These are phyloP conservation scores for Anagrus nilaparvatae DNA, from an alignment of 1,140 invertebrate genomes.

Conservation along the genomic window DNA sequence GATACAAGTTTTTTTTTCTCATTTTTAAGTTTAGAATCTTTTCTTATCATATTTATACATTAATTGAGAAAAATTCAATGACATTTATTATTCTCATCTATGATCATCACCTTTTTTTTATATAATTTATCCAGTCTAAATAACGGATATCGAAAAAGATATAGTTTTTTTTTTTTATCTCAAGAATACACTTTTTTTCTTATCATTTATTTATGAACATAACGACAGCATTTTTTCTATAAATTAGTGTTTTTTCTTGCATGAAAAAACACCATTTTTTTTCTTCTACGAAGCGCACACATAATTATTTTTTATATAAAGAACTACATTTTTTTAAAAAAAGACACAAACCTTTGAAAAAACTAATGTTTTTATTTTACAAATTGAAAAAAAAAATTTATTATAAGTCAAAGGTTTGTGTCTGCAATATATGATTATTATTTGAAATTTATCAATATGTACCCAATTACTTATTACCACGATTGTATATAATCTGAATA, in stretches of 20 bases:
- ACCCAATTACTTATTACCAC: no score
- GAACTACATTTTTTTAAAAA: slow-evolving; percentile 5
- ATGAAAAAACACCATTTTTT: slow-evolving; percentile 7
- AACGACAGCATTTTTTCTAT: slow-evolving; percentile 10
- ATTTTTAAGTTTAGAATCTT: slow-evolving; percentile 6
- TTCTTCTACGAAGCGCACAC: slow-evolving; percentile 21
- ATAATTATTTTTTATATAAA: slow-evolving; percentile 15
- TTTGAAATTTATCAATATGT: no score
- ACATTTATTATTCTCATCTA: slow-evolving; percentile 5
- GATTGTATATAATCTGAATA: no score
- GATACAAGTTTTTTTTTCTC: slow-evolving; percentile 22
- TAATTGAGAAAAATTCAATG: slow-evolving; percentile 10
- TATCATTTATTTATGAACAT: slow-evolving; percentile 14
- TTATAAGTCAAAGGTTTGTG: no score
- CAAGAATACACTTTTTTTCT: slow-evolving; percentile 13
- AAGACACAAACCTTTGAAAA: slow-evolving; percentile 10
- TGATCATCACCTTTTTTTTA: slow-evolving; percentile 4
- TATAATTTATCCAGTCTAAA: no score
- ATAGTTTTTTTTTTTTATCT: slow-evolving; percentile 13
- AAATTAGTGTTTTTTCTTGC: slow-evolving; percentile 5
- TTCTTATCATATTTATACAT: slow-evolving; percentile 1
- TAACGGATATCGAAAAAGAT: slow-evolving; percentile 12
- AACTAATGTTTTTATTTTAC: no score
- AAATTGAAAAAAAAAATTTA: no score
- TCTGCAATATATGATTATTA: no score